Evolutionary conservation across 2,888 invertebrate species (phyloP), one percentile per base, ranked within the genome.

Genomic region (Ichneumon xanthorius): DNA sequence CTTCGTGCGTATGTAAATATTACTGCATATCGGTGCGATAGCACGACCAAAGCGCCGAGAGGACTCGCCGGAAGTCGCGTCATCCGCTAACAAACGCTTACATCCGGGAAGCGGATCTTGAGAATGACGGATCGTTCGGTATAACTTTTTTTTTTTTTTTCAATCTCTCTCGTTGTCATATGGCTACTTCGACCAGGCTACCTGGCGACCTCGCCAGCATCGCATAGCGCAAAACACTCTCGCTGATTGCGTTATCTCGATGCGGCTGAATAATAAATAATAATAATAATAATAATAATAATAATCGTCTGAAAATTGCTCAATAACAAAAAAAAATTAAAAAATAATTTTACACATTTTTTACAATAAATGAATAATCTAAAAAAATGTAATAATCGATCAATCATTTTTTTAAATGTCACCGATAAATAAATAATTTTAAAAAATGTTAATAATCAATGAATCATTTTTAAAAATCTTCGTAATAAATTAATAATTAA

Each of bases 41-140:
- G 58, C 16, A 14, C 5, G 30, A 14, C 19, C 26, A 11, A 65
- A 7, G 75, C 19, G 55, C 37, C 26, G 73, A 48, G 67, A 82
- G 65, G 45, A 26, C 78, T 67, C 79, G 80, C 86, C 84, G 87
- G 87, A 87, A 86, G 82, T 73, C 65, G 80, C 78, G 79, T 81
- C 82, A 73, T 87, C 86, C 88, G 84, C 87, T 85, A 86, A 86
- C 88, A 87, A 63, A 88, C 88, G 88, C 86, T 33, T 86, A 89
- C 87, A 90, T 91, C 91, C 91, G 91, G 90, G 86, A 84, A 61
- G 80, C 68, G 87, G 86, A 88, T 88, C 87, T 87, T 86, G 86
- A 84, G 89, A 87, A 88, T 87, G 73, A 83, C 26, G 73, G 58
- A 72, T 72, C 26, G 26, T 55, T 50, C 33, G 45, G 48, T 70